These are phyloP conservation scores for Unio pictorum DNA, from an alignment of 2,888 invertebrate genomes.

Conservation along the genomic window DNA sequence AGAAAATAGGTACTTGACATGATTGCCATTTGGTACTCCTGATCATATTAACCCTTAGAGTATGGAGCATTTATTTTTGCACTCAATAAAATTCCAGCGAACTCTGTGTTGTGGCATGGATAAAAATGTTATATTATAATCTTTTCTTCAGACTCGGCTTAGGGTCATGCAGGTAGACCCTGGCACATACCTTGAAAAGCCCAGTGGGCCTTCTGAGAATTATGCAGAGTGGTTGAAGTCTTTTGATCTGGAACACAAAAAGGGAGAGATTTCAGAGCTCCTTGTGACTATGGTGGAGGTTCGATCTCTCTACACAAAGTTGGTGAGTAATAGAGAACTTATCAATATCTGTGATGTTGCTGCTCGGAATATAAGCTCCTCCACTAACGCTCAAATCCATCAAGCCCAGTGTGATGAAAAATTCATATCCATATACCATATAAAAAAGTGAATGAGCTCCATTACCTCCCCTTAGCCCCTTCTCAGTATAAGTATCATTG, in stretches of 20 bases:
- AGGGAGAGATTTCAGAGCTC: conserved; percentile 77
- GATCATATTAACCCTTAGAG: background rate
- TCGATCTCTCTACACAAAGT: conserved; percentile 77
- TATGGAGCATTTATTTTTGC: background rate
- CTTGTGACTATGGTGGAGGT: conserved; percentile 78
- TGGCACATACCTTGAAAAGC: conserved; percentile 82
- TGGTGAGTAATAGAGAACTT: conserved; percentile 76
- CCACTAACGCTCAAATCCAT: too few species aligned
- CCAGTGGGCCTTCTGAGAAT: conserved; percentile 75
- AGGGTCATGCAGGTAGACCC: conserved; percentile 82
- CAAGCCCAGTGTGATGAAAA: too few species aligned
- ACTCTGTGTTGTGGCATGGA: background rate
- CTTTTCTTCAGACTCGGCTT: conserved; percentile 77
- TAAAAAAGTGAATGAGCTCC: too few species aligned
- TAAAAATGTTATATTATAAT: too few species aligned
- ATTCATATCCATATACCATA: too few species aligned
- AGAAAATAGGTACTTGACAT: too few species aligned
- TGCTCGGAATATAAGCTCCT: too few species aligned
- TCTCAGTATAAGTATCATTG: too few species aligned
- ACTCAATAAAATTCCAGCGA: background rate
- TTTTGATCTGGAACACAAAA: conserved; percentile 73
- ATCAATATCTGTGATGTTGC: background rate
- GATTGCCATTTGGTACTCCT: too few species aligned
- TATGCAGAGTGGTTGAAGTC: conserved; percentile 78
- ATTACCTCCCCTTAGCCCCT: too few species aligned